Evolutionary conservation across 2,888 invertebrate species (phyloP).

Genomic region (Emmelina monodactyla): DNA sequence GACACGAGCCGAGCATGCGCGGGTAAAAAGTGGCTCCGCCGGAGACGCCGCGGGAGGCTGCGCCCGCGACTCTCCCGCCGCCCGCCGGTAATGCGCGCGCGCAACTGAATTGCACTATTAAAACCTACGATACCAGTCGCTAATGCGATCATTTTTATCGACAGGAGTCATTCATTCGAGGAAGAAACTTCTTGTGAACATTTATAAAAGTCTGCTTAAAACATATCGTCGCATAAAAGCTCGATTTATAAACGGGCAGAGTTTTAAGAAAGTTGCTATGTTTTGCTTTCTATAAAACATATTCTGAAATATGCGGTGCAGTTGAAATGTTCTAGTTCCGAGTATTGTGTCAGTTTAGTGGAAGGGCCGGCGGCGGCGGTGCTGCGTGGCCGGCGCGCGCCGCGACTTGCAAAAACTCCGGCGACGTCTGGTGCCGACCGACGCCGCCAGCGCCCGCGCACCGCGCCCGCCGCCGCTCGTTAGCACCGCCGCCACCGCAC

Average conservation of each 20-base stretch:
- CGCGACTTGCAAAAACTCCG: constrained; percentile 54
- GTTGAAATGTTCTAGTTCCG: constrained; percentile 44
- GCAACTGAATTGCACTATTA: constrained; percentile 38
- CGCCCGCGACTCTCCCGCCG: constrained; percentile 19
- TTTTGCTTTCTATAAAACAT: too few species aligned
- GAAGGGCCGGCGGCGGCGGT: constrained; percentile 37
- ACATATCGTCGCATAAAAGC: not conserved
- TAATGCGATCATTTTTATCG: constrained; percentile 1
- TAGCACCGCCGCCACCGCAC: constrained; percentile 8
- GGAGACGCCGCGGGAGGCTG: constrained; percentile 49
- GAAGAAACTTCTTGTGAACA: constrained; percentile 17
- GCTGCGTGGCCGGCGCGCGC: constrained; percentile 33
- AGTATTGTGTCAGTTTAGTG: constrained; percentile 45
- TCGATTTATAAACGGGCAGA: constrained; percentile 2
- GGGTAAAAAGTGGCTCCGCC: constrained; percentile 51
- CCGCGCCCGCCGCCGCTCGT: constrained; percentile 9
- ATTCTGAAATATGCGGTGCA: constrained; percentile 20
- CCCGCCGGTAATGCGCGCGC: constrained; percentile 22
- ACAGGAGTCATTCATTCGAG: constrained; percentile 27
- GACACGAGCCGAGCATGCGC: constrained; percentile 60
- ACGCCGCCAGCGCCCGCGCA: not conserved
- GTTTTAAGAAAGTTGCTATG: constrained; percentile 9
- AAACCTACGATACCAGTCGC: constrained; percentile 24
- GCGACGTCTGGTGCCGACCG: constrained; percentile 29
- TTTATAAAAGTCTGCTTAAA: too few species aligned